Conservation (phyloP, 2,797 vertebrate genomes). For the Alauda arvensis region DNA sequence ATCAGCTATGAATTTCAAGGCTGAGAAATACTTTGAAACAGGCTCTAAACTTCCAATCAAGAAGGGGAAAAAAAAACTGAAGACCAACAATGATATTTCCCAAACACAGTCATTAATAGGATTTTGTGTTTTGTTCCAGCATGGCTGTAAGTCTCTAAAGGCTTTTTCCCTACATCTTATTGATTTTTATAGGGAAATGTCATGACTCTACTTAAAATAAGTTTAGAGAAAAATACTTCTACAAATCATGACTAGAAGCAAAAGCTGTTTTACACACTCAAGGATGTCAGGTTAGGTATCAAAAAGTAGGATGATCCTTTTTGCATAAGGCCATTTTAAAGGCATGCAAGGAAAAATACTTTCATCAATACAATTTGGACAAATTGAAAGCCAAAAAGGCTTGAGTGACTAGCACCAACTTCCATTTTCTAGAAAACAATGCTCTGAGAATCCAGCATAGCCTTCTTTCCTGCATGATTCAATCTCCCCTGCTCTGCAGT, state of each 20-base stretch:
- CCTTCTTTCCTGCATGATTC: neutral
- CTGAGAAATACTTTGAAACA: neutral
- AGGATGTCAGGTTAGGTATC: neutral
- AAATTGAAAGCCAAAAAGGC: neutral
- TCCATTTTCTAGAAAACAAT: neutral
- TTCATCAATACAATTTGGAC: neutral
- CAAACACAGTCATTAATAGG: neutral
- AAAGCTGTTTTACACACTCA: neutral
- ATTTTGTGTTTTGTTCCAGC: neutral
- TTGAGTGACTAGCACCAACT: neutral
- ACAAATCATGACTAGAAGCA: neutral
- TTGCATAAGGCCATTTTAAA: neutral
- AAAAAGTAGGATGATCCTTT: neutral
- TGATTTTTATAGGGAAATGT: neutral
- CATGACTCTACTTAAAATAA: neutral
- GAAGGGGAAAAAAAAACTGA: fast-evolving
- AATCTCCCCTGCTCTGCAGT: neutral
- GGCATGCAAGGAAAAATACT: neutral
- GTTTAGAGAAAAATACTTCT: neutral
- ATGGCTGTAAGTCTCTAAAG: neutral
- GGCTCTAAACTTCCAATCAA: neutral
- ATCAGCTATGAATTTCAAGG: neutral
- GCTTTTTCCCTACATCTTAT: neutral
- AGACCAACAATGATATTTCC: neutral
- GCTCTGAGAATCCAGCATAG: neutral